phyloP scores from a whole-genome alignment of 2,888 invertebrate genomes.

The Pyrrhosoma nymphula region DNA sequence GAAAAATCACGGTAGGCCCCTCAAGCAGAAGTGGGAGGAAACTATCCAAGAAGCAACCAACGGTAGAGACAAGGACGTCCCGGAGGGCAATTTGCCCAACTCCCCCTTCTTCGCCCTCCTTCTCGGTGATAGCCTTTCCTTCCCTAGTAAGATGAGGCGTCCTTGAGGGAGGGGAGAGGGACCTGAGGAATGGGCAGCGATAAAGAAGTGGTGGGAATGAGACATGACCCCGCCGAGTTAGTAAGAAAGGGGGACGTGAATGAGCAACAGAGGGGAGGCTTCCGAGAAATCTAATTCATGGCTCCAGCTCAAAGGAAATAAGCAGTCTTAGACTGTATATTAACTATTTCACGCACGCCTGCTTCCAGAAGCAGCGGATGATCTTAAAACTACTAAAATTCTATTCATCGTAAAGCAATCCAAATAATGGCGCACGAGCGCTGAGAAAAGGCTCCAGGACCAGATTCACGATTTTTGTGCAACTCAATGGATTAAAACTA shows the following conservation, averaged over 20 bases:
- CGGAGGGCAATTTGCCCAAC: constrained; percentile 48
- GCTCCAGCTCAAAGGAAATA: neutral
- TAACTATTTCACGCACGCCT: neutral
- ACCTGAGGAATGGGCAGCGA: constrained; percentile 20
- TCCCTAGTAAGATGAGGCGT: constrained; percentile 7
- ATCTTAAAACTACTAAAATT: no score
- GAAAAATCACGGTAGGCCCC: constrained; percentile 29
- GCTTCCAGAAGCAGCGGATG: neutral
- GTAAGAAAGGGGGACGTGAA: neutral
- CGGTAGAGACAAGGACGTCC: constrained; percentile 63
- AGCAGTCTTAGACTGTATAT: neutral
- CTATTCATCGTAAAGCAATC: no score
- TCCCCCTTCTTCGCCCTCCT: neutral
- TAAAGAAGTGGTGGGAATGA: neutral
- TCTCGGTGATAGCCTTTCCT: neutral
- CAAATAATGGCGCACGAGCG: no score
- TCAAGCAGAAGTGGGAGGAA: neutral
- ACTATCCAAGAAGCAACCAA: constrained; percentile 35
- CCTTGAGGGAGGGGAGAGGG: constrained; percentile 46
- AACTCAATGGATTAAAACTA: no score
- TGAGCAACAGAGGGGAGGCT: constrained; percentile 26
- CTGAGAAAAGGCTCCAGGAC: no score
- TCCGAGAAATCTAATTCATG: constrained; percentile 29
- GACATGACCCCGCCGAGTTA: constrained; percentile 30
- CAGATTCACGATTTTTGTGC: no score